Conservation (phyloP, 2,888 invertebrate species). For the Exocentrus adspersus region DNA sequence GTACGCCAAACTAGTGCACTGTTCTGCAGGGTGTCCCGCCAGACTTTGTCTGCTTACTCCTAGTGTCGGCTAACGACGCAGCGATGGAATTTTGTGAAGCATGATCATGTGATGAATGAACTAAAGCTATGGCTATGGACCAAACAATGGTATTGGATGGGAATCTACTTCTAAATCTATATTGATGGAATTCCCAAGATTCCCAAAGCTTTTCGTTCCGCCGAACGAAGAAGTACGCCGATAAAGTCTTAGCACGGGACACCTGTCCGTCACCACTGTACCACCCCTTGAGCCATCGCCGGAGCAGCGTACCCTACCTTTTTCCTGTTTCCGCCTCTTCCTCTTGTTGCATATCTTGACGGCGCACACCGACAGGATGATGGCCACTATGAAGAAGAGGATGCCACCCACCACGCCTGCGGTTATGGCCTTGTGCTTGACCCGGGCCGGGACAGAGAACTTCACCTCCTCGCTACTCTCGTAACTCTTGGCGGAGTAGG, state of each 20-base stretch:
- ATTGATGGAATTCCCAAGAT: slow-evolving; percentile 14
- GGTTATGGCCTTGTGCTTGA: slow-evolving; percentile 94
- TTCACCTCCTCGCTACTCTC: slow-evolving; percentile 89
- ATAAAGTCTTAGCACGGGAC: slow-evolving; percentile 23
- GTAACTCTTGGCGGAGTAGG: slow-evolving; percentile 86
- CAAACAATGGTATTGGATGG: too few relatives aligned
- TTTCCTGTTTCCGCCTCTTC: slow-evolving; percentile 96
- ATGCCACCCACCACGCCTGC: slow-evolving; percentile 97
- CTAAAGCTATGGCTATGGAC: too few relatives aligned
- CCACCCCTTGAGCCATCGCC: neutral
- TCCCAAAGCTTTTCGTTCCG: slow-evolving; percentile 15
- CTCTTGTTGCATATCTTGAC: slow-evolving; percentile 98
- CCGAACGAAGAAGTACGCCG: slow-evolving; percentile 20
- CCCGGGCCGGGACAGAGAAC: slow-evolving; percentile 89
- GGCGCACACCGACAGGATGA: slow-evolving; percentile 95
- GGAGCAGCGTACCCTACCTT: slow-evolving; percentile 82
- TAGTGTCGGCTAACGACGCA: slow-evolving; percentile 15
- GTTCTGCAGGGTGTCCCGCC: slow-evolving; percentile 12
- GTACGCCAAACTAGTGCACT: slow-evolving; percentile 18
- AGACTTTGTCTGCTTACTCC: slow-evolving; percentile 23
- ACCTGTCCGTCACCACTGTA: too few relatives aligned
- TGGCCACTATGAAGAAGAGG: slow-evolving; percentile 96
- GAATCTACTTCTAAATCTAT: too few relatives aligned
- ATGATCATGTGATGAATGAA: too few relatives aligned
- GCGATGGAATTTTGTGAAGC: slow-evolving; percentile 20